Evolutionary conservation across 2,888 invertebrate species (phyloP), one percentile per base, ranked within the genome.

Genomic region (Drosophila gaucha): DNA sequence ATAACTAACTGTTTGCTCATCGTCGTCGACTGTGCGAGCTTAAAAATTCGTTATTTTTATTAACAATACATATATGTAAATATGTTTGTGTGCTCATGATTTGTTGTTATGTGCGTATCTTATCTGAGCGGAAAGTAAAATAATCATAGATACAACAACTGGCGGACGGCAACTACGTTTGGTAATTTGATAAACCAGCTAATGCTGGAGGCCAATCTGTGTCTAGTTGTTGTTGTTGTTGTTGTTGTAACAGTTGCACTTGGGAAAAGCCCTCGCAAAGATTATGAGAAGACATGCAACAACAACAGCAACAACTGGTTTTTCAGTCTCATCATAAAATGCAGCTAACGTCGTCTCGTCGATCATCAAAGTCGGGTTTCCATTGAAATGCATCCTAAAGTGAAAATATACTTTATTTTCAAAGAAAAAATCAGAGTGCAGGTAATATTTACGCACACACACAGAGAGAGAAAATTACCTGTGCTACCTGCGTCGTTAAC

Each of bases 401-500:
- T 67, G 68, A 78, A 84, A 82, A 72, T 74, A 82, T 85, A 63
- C 72, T 56, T 80, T 33, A 67, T 69, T 79, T 82, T 86, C 74
- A 56, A 57, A 65, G 54, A 66, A 77, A 86, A 79, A 82, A 74
- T 66, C 78, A 66, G 80, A 31, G 84, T 50, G 16, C 74, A 84
- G 84, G 82, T 84, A 84, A 65, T 31, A 44, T 39, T 9, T 59
- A 50, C 10, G 30, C 46, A 65, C 33, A 49, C 1, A 39, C 24
- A 38, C 22, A 51, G 20, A 14, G 24, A 38, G 30, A 22, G 26
- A 62, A 64, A 74, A 76, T 74, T 69, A 83, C 65, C 70, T 65
- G 49, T 47, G 64, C 77, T 86, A 84, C 84, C 86, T 79, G 80
- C 54, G 30, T 41, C 39, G 70, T 58, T 80, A 80, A 70, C 63